Evolutionary conservation across 2,888 invertebrate genomes (phyloP).

Genomic region (Eilema griseolum): DNA sequence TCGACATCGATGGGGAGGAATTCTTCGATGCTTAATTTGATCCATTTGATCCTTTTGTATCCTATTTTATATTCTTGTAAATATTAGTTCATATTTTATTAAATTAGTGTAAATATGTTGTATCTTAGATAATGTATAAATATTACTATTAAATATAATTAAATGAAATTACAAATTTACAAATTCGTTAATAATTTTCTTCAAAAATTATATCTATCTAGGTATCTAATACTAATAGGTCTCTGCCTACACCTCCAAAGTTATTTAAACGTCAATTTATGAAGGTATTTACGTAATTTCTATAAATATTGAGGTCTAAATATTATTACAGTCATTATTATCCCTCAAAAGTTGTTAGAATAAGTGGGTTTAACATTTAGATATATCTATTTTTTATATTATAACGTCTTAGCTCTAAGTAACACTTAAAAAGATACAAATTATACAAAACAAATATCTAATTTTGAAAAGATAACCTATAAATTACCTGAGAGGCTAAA

Average conservation of each 20-base stretch:
- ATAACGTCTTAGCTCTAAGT: background rate
- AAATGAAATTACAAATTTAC: too few species aligned
- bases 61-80: too few species aligned
- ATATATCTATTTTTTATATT: background rate
- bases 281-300: background rate
- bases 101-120: too few species aligned
- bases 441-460: background rate
- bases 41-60: too few species aligned
- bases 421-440: background rate
- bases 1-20: too few species aligned
- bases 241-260: background rate
- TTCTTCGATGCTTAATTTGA: too few species aligned
- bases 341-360: background rate
- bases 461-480: conserved; percentile 10
- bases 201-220: too few species aligned
- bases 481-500: background rate
- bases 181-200: too few species aligned
- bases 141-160: too few species aligned
- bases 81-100: too few species aligned
- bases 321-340: background rate
- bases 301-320: background rate
- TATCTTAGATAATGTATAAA: too few species aligned
- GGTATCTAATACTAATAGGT: too few species aligned
- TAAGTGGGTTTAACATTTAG: background rate
- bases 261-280: background rate